Base-by-base conservation (phyloP, 23 tunicate genomes). In the Corella eumyota region DNA sequence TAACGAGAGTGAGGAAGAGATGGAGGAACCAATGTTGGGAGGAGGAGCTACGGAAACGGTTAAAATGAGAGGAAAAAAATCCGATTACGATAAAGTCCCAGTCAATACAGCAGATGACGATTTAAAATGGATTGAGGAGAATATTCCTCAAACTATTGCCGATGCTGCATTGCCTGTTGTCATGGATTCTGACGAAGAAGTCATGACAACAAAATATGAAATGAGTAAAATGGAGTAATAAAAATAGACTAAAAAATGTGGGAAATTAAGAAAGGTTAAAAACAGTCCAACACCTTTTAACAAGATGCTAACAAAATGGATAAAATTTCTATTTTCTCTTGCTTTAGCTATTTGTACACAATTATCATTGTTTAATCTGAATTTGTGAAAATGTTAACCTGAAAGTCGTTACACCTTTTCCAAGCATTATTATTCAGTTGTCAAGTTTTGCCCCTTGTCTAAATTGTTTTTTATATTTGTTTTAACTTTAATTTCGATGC, bases 51-150 rank as follows among this genome's bases (percentile, higher is more conserved):
- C 81, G 1, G 99, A 84, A 50, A 79, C 74, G 3, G 66, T 85
- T 66, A 93, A 93, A 58, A 72, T 78, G 83, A 55, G 99, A 25
- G 83, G 83, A 29, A 17, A 57, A 33, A 73, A 68, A 40, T 61
- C 58, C 25, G 38, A 30, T 26, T 25, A 26, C 32, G 64, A 69
- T 52, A 61, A 36, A 36, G 36, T 57, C n/a, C 69, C 64, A 29
- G 60, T 29, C n/a, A 61, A 64, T 30, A 59, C 56, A 57, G 64
- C 88, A 36, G 99, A 93, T 45, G 95, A 84, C 17, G 93, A 84
- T 56, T 56, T 93, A 54, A 84, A 93, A 40, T 93, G 99, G 99
- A 84, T 93, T 32, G 99, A 93, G 34, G 99, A 93, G 61, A 93
- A 93, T 40, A 93, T 93, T 45, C 99, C 99, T 17, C 88, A 93